Percentiles rank a stretch among this genome's conserved stretches.
phyloP scores from a whole-genome alignment of 2,888 invertebrate genomes.

The Sinodicranocentrus sp. region DNA sequence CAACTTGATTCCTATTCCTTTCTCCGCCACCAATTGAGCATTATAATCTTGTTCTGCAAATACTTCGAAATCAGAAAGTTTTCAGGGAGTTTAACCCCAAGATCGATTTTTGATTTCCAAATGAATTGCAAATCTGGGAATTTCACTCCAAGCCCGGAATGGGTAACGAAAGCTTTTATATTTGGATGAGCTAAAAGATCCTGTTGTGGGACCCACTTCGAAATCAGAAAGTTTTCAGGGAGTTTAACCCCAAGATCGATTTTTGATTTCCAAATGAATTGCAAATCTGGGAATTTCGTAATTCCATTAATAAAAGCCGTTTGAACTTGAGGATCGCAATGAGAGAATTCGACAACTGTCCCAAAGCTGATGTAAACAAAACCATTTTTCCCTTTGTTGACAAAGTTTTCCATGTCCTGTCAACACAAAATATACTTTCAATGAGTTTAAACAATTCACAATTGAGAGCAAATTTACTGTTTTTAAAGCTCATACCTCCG shows the following conservation, averaged over 20 bases:
- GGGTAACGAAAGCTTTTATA: constrained; percentile 68
- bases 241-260: not conserved
- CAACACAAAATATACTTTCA: not conserved
- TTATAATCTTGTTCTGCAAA: constrained; percentile 74
- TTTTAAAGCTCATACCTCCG: not conserved
- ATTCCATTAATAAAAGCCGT: constrained; percentile 28
- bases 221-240: constrained; percentile 36
- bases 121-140: constrained; percentile 55
- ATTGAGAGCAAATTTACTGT: not conserved
- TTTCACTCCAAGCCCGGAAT: constrained; percentile 68
- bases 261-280: constrained; percentile 51
- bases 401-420: constrained; percentile 40
- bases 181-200: constrained; percentile 68
- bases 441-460: not conserved
- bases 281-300: constrained; percentile 31
- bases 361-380: constrained; percentile 65
- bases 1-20: constrained; percentile 60
- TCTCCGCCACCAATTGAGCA: constrained; percentile 46
- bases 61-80: constrained; percentile 67
- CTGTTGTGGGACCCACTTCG: constrained; percentile 50
- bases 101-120: constrained; percentile 27
- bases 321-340: constrained; percentile 4
- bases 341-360: constrained; percentile 21
- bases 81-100: constrained; percentile 3
- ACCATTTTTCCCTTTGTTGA: constrained; percentile 40